Conservation (phyloP, 2,797 vertebrate species). For the Remorina albescens region DNA sequence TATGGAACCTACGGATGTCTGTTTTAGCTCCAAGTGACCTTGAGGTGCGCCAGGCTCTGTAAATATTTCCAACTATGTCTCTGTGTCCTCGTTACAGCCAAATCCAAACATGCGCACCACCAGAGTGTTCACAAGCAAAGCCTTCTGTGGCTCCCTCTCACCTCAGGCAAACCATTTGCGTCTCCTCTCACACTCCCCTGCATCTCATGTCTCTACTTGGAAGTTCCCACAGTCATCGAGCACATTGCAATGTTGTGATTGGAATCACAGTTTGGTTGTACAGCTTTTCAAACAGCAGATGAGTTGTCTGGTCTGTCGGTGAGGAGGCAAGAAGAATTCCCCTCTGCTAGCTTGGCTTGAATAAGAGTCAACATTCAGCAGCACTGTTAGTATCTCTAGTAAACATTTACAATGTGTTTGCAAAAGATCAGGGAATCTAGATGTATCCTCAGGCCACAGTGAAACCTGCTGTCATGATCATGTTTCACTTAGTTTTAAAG, state of each 20-base stretch:
- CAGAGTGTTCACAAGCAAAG: slow-evolving; percentile 66
- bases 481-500: slow-evolving; percentile 1
- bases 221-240: slow-evolving; percentile 44
- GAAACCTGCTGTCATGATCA: background rate
- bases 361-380: slow-evolving; percentile 45
- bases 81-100: slow-evolving; percentile 64
- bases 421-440: background rate
- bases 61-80: slow-evolving; percentile 63
- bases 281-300: slow-evolving; percentile 59
- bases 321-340: slow-evolving; percentile 33
- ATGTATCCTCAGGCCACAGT: background rate
- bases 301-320: slow-evolving; percentile 31
- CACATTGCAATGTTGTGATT: slow-evolving; percentile 47
- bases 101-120: slow-evolving; percentile 59
- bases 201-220: slow-evolving; percentile 31
- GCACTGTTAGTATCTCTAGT: slow-evolving; percentile 34
- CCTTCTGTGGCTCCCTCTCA: slow-evolving; percentile 69
- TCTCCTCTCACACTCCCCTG: slow-evolving; percentile 52
- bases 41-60: slow-evolving; percentile 49
- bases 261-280: slow-evolving; percentile 33
- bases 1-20: slow-evolving; percentile 28
- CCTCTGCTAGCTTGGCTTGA: slow-evolving; percentile 27
- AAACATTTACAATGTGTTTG: slow-evolving; percentile 46
- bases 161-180: slow-evolving; percentile 70
- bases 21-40: slow-evolving; percentile 40